Evolutionary conservation across 2,888 invertebrate genomes (phyloP).

Genomic region (Phania funesta): DNA sequence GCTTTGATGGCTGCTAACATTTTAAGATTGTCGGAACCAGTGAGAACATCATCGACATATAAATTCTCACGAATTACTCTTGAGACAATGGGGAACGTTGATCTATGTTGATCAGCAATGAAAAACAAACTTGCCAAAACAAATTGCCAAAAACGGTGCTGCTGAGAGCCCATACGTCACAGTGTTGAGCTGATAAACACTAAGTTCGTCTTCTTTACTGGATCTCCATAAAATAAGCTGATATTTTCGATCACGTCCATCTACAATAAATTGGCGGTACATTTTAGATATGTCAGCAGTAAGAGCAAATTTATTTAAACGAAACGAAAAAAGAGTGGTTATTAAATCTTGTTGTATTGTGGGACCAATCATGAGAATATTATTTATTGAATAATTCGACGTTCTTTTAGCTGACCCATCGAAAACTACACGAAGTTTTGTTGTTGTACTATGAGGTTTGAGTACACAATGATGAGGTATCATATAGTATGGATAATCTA

Average conservation of each 20-base stretch:
- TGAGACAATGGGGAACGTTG: neutral
- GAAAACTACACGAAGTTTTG: constrained; percentile 50
- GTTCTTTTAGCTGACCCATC: constrained; percentile 30
- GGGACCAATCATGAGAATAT: constrained; percentile 40
- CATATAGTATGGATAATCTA: neutral
- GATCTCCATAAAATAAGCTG: constrained; percentile 20
- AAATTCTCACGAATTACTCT: neutral
- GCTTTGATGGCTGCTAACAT: neutral
- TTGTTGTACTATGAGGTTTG: constrained; percentile 38
- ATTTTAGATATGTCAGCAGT: constrained; percentile 62
- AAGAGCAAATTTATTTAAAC: constrained; percentile 44
- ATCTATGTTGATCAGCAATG: constrained; percentile 26
- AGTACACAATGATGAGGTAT: neutral
- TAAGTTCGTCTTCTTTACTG: neutral
- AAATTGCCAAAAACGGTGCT: constrained; percentile 34
- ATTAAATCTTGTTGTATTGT: constrained; percentile 36
- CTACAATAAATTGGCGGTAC: constrained; percentile 59
- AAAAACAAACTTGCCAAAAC: constrained; percentile 29
- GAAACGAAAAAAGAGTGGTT: constrained; percentile 39
- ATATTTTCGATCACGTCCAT: constrained; percentile 31
- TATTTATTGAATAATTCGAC: constrained; percentile 28
- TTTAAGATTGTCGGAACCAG: constrained; percentile 19
- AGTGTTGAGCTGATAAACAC: constrained; percentile 58
- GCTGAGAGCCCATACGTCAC: constrained; percentile 40
- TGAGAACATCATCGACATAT: constrained; percentile 59